Conservation (phyloP, 2,888 invertebrate genomes). For the Sialis fuliginosa region DNA sequence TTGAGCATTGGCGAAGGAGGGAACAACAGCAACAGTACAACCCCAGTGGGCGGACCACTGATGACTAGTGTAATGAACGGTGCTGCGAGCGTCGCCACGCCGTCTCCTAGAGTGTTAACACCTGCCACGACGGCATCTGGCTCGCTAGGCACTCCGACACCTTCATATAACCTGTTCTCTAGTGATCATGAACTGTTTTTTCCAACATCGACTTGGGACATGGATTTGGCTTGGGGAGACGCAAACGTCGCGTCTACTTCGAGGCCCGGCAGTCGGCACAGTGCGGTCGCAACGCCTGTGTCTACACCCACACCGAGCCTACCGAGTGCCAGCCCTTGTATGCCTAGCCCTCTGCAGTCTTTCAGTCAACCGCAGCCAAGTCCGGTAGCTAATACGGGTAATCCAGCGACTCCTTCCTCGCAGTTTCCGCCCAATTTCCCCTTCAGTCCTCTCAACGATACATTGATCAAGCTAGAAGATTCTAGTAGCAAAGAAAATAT, state of each 20-base stretch:
- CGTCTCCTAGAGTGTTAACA: conserved; percentile 25
- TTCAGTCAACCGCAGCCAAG: conserved; percentile 27
- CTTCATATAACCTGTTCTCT: conserved; percentile 6
- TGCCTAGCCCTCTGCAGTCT: conserved; percentile 23
- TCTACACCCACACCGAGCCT: conserved; percentile 42
- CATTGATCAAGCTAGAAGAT: conserved; percentile 29
- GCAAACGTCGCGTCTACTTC: conserved; percentile 20
- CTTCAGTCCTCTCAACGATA: conserved; percentile 43
- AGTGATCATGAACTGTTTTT: conserved; percentile 25
- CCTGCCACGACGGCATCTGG: conserved; percentile 10
- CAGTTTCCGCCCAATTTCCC: conserved; percentile 35
- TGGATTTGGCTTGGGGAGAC: conserved; percentile 16
- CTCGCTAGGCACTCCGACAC: conserved; percentile 2
- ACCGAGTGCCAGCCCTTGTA: conserved; percentile 30
- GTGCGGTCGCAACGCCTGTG: conserved; percentile 36
- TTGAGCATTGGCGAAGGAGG: conserved; percentile 17
- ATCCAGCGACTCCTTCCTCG: conserved; percentile 21
- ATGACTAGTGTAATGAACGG: conserved; percentile 61
- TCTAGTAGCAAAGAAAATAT: conserved; percentile 27
- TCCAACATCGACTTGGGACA: conserved; percentile 43
- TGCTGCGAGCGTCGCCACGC: conserved; percentile 13
- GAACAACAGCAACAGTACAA: conserved; percentile 20
- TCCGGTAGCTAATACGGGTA: conserved; percentile 25
- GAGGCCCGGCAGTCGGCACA: conserved; percentile 46
- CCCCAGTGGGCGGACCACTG: conserved; percentile 48